These are phyloP conservation scores for Tenebrio molitor DNA, from an alignment of 1,140 invertebrate species.

Conservation along the genomic window DNA sequence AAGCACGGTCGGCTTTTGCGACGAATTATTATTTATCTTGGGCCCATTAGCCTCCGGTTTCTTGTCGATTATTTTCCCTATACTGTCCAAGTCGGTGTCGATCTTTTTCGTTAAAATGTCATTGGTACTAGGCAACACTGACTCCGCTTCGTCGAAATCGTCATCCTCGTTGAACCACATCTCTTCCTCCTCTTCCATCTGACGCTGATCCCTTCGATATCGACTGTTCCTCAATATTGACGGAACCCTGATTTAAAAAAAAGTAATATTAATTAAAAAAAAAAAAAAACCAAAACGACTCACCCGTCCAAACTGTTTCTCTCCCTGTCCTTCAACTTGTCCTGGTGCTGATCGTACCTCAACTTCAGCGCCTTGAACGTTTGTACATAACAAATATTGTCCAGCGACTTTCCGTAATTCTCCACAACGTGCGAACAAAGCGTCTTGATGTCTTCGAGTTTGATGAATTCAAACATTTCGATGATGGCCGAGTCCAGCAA, in stretches of 20 bases:
- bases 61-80: conserved; percentile 76
- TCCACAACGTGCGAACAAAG: conserved; percentile 95
- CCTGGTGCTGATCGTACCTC: conserved; percentile 95
- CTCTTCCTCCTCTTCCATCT: conserved; percentile 97
- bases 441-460: conserved; percentile 96
- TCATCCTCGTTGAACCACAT: conserved; percentile 99
- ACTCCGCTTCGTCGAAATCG: conserved; percentile 89
- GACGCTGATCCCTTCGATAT: conserved; percentile 90
- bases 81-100: conserved; percentile 75
- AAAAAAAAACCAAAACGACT: too few species aligned
- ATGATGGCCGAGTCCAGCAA: conserved; percentile 98
- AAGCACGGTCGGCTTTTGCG: conserved; percentile 64
- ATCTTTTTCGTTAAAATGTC: conserved; percentile 67
- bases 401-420: conserved; percentile 93
- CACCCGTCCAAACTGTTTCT: conserved; percentile 81
- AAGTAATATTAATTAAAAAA: conserved; percentile 5
- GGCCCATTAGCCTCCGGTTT: conserved; percentile 69
- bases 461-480: conserved; percentile 99
- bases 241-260: conserved; percentile 70
- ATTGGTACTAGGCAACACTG: conserved; percentile 67
- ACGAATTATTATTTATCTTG: conserved; percentile 64
- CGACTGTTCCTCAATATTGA: conserved; percentile 85
- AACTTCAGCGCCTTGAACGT: conserved; percentile 94
- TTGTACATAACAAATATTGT: conserved; percentile 96
- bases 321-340: conserved; percentile 88